A percentile compares a stretch with the other conserved stretches of the same genome.
Evolutionary conservation across 2,888 invertebrate genomes (phyloP).

Genomic region (Adineta ricciae): DNA sequence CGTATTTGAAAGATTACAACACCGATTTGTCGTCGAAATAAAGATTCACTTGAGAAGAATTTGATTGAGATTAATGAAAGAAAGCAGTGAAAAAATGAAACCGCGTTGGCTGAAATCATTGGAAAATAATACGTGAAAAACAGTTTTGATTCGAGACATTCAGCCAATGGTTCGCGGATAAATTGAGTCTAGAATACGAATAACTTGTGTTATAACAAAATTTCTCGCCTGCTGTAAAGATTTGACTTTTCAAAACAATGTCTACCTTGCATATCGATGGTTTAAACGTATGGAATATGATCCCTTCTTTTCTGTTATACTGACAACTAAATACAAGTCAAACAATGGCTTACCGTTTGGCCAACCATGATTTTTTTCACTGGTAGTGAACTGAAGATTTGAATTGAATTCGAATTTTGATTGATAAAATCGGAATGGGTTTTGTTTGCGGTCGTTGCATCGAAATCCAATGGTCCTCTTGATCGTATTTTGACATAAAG

Average conservation of each 20-base stretch:
- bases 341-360: background rate
- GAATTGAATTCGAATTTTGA: background rate
- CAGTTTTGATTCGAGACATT: conserved; percentile 18
- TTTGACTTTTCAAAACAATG: too few species aligned
- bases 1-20: conserved; percentile 29
- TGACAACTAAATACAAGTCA: too few species aligned
- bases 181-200: conserved; percentile 29
- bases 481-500: conserved; percentile 8
- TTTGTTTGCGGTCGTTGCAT: background rate
- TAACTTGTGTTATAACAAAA: background rate
- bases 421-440: background rate
- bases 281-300: too few species aligned
- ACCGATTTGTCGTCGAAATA: conserved; percentile 25
- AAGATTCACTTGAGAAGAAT: conserved; percentile 23
- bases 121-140: conserved; percentile 25
- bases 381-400: background rate
- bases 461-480: background rate
- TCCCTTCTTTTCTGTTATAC: too few species aligned
- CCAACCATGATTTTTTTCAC: conserved; percentile 5
- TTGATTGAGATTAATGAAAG: conserved; percentile 22
- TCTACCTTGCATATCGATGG: too few species aligned
- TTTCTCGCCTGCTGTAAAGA: too few species aligned
- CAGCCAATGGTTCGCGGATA: conserved; percentile 26
- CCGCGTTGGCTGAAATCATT: conserved; percentile 21
- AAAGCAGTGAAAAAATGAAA: conserved; percentile 24